Base-by-base conservation (phyloP, 2,113 vertebrate species). In the Mesitornis unicolor region DNA sequence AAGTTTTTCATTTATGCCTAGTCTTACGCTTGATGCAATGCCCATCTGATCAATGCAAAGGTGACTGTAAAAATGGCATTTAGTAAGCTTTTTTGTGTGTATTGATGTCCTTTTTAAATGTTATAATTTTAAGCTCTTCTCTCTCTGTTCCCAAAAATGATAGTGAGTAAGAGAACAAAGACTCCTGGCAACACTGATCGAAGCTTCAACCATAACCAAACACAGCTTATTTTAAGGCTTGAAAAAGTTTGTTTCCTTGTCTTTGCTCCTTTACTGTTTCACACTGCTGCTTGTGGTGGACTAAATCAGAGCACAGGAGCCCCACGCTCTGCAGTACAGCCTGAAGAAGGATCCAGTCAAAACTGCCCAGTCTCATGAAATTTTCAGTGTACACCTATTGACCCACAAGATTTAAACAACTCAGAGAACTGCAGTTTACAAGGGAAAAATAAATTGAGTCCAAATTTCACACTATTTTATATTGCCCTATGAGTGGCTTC, bases 361-460 rank as follows among this genome's bases (percentile, higher is more conserved):
- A 86, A 90, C 56, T n/a, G 6, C 29, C 50, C 28, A 38, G 25
- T 86, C 59, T 40, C 40, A 26, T 65, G 64, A 93, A 93, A 90
- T 90, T 88, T 73, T 96, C n/a, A 29, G 26, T 42, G 35, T 48
- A 24, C 20, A 14, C 65, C 51, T 87, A 16, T 78, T 81, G 80
- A 43, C 56, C 65, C 8, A 7, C 0, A 1, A 84, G 73, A 78
- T 81, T 71, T 79, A 89, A 88, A 68, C 29, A 31, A 15, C 60
- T 57, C 31, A 8, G 36, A 61, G 50, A 67, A 68, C 47, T 92
- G 59, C 50, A 84, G 78, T 91, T 90, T 76, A 64, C 74, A 87
- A 86, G 57, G 48, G 40, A 45, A 76, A 93, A 94, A 90, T 69
- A 92, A 89, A 94, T 70, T 68, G 68, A 93, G n/a, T 60, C 60